phyloP scores from a whole-genome alignment of 2,888 invertebrate genomes.

The Callinectes sapidus region DNA sequence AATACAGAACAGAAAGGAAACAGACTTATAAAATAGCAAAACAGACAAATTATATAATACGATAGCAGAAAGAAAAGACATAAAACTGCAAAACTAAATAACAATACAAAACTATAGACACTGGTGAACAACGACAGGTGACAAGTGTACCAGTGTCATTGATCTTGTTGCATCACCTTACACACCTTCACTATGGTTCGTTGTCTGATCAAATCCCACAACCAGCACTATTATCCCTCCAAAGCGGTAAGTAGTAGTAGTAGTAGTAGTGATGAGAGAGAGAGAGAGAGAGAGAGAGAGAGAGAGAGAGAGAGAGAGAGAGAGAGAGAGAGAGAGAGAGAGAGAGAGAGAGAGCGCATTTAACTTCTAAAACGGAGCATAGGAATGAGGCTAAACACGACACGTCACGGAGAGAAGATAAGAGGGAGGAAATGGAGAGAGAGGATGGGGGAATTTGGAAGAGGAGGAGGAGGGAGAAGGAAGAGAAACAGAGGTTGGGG shows the following conservation, averaged over 20 bases:
- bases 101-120: background rate
- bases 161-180: background rate
- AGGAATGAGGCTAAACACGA: background rate
- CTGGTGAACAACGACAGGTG: background rate
- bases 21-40: too few species aligned
- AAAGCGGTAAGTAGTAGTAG: background rate
- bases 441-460: background rate
- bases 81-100: too few species aligned
- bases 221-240: slow-evolving; percentile 55
- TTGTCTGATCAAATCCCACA: slow-evolving; percentile 56
- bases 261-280: slow-evolving; percentile 6
- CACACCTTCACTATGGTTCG: slow-evolving; percentile 44
- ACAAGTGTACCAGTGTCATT: background rate
- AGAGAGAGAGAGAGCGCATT: background rate
- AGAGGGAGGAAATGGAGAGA: background rate
- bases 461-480: background rate
- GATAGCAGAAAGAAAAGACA: too few species aligned
- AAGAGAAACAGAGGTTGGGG: background rate
- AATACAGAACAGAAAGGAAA: too few species aligned
- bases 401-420: background rate
- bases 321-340: background rate
- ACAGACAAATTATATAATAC: too few species aligned
- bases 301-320: background rate
- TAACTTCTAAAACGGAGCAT: background rate
- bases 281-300: slow-evolving; percentile 19